These are phyloP conservation scores for Athene noctua DNA, from an alignment of 2,113 vertebrate genomes.

Conservation along the genomic window DNA sequence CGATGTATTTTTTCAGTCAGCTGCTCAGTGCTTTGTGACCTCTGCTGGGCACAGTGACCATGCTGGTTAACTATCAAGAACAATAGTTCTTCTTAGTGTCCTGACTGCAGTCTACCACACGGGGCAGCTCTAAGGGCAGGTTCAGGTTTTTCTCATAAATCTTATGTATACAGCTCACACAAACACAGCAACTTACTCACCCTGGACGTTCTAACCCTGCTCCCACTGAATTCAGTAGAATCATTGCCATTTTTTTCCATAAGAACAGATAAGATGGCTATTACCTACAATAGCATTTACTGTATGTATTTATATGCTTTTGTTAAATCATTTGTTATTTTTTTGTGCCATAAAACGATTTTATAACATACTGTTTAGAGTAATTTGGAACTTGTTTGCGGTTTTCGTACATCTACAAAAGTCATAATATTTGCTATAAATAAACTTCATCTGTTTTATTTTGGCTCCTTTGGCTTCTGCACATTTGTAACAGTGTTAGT, in stretches of 20 bases:
- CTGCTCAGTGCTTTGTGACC: neutral
- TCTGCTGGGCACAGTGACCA: neutral
- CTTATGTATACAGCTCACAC: neutral
- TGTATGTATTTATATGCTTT: neutral
- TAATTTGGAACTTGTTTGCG: slow-evolving; percentile 20
- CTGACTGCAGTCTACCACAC: neutral
- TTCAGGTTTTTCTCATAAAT: neutral
- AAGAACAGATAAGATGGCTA: neutral
- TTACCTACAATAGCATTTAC: neutral
- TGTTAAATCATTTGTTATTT: neutral
- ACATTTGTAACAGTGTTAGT: neutral
- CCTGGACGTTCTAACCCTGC: neutral
- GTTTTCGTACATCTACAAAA: neutral
- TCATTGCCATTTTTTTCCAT: neutral
- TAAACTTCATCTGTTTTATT: slow-evolving; percentile 14
- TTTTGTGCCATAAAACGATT: neutral
- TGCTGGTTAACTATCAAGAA: neutral
- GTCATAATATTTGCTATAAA: slow-evolving; percentile 25
- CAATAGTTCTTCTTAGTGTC: neutral
- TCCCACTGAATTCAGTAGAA: neutral
- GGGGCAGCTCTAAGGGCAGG: neutral
- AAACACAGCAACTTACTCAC: neutral
- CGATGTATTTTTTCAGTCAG: neutral
- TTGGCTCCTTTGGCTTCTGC: neutral
- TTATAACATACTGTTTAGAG: neutral